Base-by-base conservation (phyloP, 2,888 invertebrate genomes). In the Caenorhabditis zanzibari region DNA sequence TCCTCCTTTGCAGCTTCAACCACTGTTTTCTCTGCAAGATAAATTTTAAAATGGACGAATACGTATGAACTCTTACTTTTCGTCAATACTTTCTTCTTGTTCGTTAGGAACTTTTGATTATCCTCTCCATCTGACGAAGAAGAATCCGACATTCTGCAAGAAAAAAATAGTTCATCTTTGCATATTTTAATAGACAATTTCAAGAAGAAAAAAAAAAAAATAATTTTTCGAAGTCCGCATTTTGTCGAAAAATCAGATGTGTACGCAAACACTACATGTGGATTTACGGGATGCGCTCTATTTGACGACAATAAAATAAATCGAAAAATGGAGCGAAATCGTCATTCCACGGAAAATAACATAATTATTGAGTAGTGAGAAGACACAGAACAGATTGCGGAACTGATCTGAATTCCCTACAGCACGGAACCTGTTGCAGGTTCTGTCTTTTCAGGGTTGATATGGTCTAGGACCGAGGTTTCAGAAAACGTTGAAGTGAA, bases 1-100 rank as follows among this genome's bases (percentile, higher is more conserved):
- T 81, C 94, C 93, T 97, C 97, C 93, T 96, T 96, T 93, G 97
- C 97, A 81, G 96, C 97, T 26, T 98, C 98, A 76, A 98, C 94
- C 93, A 97, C 98, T 94, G 98, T 98, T 91, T 98, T 95, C 28
- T 98, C 98, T 41, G 98, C 92, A 98, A 94, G 10, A 0, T 26
- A n/a, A n/a, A n/a, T n/a, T n/a, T n/a, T n/a, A n/a, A n/a, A n/a
- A n/a, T n/a, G n/a, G n/a, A n/a, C n/a, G n/a, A n/a, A n/a, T n/a
- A n/a, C n/a, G n/a, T n/a, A n/a, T n/a, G n/a, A 54, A 54, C 12
- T 26, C 68, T 58, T 32, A 85, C 85, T 82, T 71, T 85, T 83
- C 1, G 68, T 86, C 6, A 84, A 44, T 10, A 61, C 68, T 64
- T 85, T 85, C 69, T 80, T 82, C 28, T 61, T 61, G 47, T 41